Evolutionary conservation across 30 jellyfish, hydroid and myxozoan species (phyloP).

Genomic region (Rhopilema esculentum): DNA sequence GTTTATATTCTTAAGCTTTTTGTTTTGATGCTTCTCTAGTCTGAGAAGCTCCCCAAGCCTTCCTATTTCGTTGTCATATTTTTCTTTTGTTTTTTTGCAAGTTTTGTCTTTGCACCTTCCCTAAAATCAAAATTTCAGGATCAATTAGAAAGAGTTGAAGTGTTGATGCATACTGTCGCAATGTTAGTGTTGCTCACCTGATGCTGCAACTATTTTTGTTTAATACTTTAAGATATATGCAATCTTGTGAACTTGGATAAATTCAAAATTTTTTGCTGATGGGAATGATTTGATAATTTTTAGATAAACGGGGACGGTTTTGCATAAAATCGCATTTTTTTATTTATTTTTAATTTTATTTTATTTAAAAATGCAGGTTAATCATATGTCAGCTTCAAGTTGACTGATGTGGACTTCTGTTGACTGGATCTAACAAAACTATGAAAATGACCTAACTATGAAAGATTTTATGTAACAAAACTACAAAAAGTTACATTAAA

Average conservation of each 20-base stretch:
- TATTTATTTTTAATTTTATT: too few species aligned
- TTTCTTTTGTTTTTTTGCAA: background rate
- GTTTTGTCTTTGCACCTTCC: conserved; percentile 1
- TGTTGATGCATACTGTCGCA: background rate
- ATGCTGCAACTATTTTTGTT: background rate
- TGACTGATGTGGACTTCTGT: background rate
- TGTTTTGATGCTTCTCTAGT: conserved; percentile 15
- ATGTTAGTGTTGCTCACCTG: background rate
- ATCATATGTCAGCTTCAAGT: background rate
- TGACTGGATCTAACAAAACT: background rate
- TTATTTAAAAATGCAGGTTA: background rate
- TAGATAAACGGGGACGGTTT: background rate
- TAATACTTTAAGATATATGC: background rate
- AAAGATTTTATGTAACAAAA: background rate
- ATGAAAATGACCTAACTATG: background rate
- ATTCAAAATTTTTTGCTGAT: background rate
- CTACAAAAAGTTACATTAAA: background rate
- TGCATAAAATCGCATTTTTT: background rate
- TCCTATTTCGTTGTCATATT: background rate
- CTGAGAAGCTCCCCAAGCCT: conserved; percentile 27
- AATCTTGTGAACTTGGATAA: background rate
- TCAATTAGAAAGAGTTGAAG: background rate
- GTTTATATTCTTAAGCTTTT: conserved; percentile 5
- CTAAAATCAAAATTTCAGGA: background rate
- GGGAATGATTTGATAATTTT: background rate